Conservation (phyloP, 2,113 vertebrate genomes). For the Thamnophis sirtalis region DNA sequence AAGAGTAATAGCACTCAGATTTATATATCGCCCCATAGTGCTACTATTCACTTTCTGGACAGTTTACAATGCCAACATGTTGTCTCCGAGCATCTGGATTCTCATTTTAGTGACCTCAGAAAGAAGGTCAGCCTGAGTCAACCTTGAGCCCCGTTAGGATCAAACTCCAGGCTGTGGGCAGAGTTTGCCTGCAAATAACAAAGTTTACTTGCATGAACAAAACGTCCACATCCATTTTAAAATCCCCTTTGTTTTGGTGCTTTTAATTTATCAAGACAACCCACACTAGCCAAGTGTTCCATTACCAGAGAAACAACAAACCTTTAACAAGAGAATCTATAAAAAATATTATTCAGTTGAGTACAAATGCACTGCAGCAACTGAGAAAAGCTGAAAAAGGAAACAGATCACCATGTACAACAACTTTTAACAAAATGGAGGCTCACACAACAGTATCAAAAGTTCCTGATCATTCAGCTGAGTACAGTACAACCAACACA, state of each 20-base stretch:
- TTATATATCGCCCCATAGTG: neutral
- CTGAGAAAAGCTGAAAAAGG: neutral
- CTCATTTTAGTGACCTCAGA: neutral
- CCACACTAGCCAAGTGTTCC: neutral
- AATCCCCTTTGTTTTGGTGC: conserved; percentile 26
- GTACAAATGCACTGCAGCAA: neutral
- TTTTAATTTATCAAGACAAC: neutral
- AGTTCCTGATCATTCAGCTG: neutral
- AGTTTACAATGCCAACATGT: neutral
- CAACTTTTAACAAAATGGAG: neutral
- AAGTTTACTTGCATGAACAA: accelerated
- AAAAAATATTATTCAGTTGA: neutral
- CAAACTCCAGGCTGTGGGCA: no score
- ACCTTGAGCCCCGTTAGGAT: neutral
- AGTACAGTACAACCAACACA: neutral
- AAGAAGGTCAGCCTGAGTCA: neutral
- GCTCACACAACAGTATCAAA: neutral
- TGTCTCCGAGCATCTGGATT: neutral
- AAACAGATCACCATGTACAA: neutral
- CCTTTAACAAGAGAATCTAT: neutral
- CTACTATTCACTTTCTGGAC: neutral
- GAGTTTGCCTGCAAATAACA: no score
- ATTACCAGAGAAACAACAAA: neutral
- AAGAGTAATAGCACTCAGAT: neutral
- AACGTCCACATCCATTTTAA: conserved; percentile 32